These are phyloP conservation scores for Ascidia mentula DNA, from an alignment of 23 tunicate species.

Conservation along the genomic window DNA sequence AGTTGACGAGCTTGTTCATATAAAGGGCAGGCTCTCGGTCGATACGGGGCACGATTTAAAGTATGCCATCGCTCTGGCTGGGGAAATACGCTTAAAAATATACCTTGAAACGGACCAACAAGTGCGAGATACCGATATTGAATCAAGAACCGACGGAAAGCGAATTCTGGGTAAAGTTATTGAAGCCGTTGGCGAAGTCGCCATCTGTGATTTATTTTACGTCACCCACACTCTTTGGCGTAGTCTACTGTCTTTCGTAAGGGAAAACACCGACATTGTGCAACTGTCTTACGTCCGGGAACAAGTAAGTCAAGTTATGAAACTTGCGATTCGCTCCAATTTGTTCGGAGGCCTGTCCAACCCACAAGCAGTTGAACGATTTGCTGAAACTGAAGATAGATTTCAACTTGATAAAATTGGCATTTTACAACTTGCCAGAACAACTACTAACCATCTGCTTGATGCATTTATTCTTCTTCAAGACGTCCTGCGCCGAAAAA, in stretches of 20 bases:
- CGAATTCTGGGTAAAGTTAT: neutral
- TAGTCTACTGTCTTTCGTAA: neutral
- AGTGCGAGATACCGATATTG: neutral
- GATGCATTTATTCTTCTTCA: neutral
- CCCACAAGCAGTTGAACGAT: neutral
- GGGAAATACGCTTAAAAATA: conserved; percentile 29
- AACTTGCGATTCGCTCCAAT: neutral
- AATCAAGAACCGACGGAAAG: neutral
- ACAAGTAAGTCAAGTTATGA: neutral
- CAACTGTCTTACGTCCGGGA: neutral
- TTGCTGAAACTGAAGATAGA: neutral
- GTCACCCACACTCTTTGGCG: neutral
- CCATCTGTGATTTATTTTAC: neutral
- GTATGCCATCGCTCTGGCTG: conserved; percentile 39
- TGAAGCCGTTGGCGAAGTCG: neutral
- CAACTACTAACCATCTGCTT: neutral
- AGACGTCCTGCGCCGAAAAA: neutral
- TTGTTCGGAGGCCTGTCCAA: neutral
- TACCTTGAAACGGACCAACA: conserved; percentile 22
- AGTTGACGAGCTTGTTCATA: conserved; percentile 9
- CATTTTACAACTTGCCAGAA: neutral
- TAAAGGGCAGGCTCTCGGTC: neutral
- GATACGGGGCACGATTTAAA: conserved; percentile 22
- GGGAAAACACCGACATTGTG: neutral
- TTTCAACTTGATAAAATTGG: neutral